Evolutionary conservation across 92 coral and sea anemone species (phyloP), one percentile per base, ranked within the genome.

Genomic region (Siderastrea radians): DNA sequence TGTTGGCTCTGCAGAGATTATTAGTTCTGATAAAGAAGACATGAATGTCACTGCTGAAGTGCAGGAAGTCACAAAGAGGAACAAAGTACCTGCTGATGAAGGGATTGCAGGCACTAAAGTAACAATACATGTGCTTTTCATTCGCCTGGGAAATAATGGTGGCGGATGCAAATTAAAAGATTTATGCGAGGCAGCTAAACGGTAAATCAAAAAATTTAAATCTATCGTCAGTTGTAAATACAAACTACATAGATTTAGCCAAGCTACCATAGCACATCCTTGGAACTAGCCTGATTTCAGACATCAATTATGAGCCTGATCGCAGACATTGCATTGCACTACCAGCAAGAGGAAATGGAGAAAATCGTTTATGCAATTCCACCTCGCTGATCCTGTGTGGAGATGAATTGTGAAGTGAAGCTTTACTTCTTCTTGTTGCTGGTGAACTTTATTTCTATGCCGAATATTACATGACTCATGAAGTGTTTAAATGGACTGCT

Each of bases 381-480:
- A 48, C 50, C 64, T 82, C 79, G 47, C 51, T 84, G 72, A 58
- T 48, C 72, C 88, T 84, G 19, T 84, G 80, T 72, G 88, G 88
- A 84, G 72, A 74, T 84, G 88, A 72, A 74, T 61, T 55, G 45
- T 81, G 81, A 66, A 83, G 80, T 63, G 55, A 84, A 60, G 74
- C 47, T 68, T 59, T 84, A 68, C 81, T 64, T 84, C 67, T 84
- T 74, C 81, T 84, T 54, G 81, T 84, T 72, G 81, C 81, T 13
- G 57, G 78, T 59, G 81, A 84, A 65, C 88, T 84, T 47, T 84
- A 55, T 59, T 84, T 74, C 44, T 48, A 75, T 85, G 89, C 82
- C 53, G 65, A 85, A 50, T 85, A 72, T 68, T 85, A 72, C 77
- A 80, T 55, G 75, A 60, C 73, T 64, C 87, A 83, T 67, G 68